Evolutionary conservation across 2,797 vertebrate species (phyloP).

Genomic region (Phalanger gymnotis): DNA sequence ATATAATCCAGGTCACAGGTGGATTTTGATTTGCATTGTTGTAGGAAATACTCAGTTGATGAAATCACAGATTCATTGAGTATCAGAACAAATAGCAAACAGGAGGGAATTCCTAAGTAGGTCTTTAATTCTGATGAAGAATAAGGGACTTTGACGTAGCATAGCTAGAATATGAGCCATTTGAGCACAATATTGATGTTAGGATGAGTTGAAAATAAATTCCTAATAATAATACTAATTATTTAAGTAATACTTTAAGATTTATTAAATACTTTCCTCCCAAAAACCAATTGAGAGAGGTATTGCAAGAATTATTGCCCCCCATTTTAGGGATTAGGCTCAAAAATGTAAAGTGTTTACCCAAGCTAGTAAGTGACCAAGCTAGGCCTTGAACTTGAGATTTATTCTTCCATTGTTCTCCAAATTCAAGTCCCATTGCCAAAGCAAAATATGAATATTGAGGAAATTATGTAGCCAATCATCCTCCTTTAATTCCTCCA

Average conservation of each 20-base stretch:
- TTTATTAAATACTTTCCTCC: neutral
- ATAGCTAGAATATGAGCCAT: conserved; percentile 4
- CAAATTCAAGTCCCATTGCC: conserved; percentile 29
- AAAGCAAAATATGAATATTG: conserved; percentile 51
- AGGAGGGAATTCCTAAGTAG: neutral
- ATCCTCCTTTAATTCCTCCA: neutral
- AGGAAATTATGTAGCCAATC: conserved; percentile 36
- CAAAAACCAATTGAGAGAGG: neutral
- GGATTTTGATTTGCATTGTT: neutral
- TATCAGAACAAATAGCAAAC: neutral
- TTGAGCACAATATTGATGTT: conserved; percentile 44
- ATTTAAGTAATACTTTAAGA: neutral
- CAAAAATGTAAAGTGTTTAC: neutral
- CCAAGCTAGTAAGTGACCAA: neutral
- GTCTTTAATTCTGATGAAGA: neutral
- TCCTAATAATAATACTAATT: neutral
- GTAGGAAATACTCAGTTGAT: neutral
- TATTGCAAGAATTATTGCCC: neutral
- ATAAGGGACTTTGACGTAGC: neutral
- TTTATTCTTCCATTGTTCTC: conserved; percentile 53
- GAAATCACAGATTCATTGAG: neutral
- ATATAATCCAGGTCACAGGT: neutral
- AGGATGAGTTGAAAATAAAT: neutral
- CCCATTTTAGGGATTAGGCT: neutral
- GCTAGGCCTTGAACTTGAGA: neutral